These are phyloP conservation scores for Asbolus verrucosus DNA, from an alignment of 1,140 invertebrate species.

Conservation along the genomic window DNA sequence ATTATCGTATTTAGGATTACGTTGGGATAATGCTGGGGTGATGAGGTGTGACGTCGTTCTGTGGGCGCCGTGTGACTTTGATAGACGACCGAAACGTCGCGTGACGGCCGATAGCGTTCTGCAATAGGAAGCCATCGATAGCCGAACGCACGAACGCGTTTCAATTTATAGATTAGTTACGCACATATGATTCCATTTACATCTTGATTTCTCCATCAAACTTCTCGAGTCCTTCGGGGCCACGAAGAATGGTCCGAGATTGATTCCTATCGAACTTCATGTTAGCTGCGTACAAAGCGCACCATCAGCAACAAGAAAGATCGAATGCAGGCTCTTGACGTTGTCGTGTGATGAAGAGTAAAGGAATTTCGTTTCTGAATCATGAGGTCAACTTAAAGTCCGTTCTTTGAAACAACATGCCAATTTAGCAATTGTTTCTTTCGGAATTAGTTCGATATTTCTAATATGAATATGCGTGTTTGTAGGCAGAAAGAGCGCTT, in stretches of 20 bases:
- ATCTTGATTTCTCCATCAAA: constrained; percentile 38
- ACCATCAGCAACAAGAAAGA: constrained; percentile 4
- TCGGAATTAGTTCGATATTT: not conserved
- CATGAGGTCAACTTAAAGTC: no score
- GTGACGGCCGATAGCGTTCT: constrained; percentile 29
- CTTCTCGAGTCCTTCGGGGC: constrained; percentile 11
- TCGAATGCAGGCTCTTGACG: no score
- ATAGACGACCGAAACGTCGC: constrained; percentile 27
- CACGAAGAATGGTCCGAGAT: constrained; percentile 18
- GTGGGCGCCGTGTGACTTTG: constrained; percentile 40
- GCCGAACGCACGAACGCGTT: constrained; percentile 42
- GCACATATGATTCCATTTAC: constrained; percentile 45
- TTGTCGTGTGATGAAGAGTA: no score
- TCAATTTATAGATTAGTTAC: constrained; percentile 45
- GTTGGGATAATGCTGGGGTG: not conserved
- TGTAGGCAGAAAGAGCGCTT: not conserved
- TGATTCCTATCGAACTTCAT: constrained; percentile 7
- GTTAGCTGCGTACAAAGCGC: constrained; percentile 1
- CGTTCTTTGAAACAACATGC: no score
- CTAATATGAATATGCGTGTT: not conserved
- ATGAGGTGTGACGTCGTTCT: constrained; percentile 24
- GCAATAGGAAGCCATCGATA: constrained; percentile 39
- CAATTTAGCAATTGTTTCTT: no score
- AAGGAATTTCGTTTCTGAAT: no score
- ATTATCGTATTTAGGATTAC: not conserved